Base-by-base conservation (phyloP, 2,888 invertebrate genomes). In the Eretmocerus hayati region DNA sequence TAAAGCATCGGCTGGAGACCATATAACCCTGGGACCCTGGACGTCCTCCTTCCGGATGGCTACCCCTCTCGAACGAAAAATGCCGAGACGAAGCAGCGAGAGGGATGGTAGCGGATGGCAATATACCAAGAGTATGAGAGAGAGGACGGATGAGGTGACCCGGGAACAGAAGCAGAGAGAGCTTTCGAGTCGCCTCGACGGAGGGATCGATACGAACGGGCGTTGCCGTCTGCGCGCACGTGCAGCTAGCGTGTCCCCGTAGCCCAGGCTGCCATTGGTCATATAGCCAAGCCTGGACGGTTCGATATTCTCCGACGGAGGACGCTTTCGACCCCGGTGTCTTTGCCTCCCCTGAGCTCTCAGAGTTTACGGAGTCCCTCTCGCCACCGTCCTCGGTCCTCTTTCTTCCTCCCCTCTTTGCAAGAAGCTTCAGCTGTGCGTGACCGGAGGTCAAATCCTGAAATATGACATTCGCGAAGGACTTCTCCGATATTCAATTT, bases 201-300 rank as follows among this genome's bases (percentile, higher is more conserved):
- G 22, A 26, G 19, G 63, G 64, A 66, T 66, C 66, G 65, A 66
- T 66, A 66, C 63, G 59, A 58, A 61, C 22, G 62, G 64, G 64
- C 64, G 64, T 64, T 62, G 63, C n/a, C n/a, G 59, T 62, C 16
- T 15, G 36, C 50, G 35, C 50, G 21, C 42, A 38, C 40, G n/a
- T n/a, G n/a, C n/a, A n/a, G n/a, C n/a, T n/a, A n/a, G n/a, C n/a
- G n/a, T n/a, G n/a, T n/a, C n/a, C 38, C 26, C 64, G 65, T 67
- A 63, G 64, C 65, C 64, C 63, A 63, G 63, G 22, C 63, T 60
- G 65, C 69, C 67, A 70, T 70, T 70, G 69, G 69, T 69, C 69
- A 69, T 69, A 63, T 13, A n/a, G n/a, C 40, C 22, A 39, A 20
- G 35, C 31, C 19, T 40, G 45, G 46, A 43, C 60, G 61, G 62